phyloP scores from a whole-genome alignment of 2,888 invertebrate genomes.

The Ditula angustiorana region DNA sequence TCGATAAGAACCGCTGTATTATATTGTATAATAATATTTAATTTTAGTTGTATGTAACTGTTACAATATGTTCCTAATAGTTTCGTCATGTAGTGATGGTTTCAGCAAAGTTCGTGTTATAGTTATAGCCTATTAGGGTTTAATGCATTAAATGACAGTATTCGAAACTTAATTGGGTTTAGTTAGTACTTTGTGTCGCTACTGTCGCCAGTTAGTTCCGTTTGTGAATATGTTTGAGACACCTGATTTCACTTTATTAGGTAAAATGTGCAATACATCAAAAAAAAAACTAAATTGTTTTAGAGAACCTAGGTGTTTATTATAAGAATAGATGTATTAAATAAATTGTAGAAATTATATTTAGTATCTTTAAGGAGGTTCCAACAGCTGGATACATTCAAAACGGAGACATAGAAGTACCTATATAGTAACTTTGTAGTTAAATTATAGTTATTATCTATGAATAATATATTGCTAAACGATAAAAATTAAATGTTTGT shows the following conservation, averaged over 20 bases:
- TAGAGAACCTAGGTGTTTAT: conserved; percentile 64
- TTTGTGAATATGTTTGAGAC: conserved; percentile 43
- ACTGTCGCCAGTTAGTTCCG: conserved; percentile 41
- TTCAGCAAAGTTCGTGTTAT: conserved; percentile 65
- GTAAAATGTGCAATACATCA: conserved; percentile 79
- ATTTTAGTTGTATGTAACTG: conserved; percentile 76
- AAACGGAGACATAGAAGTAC: conserved; percentile 61
- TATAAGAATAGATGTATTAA: conserved; percentile 62
- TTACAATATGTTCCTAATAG: conserved; percentile 83
- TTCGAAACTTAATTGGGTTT: conserved; percentile 48
- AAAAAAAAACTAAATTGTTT: conserved; percentile 64
- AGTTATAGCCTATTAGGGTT: conserved; percentile 54
- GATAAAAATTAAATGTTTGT: conserved; percentile 84
- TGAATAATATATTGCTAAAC: conserved; percentile 84
- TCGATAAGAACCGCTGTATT: conserved; percentile 47
- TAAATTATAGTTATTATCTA: conserved; percentile 78
- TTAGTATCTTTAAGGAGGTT: conserved; percentile 66
- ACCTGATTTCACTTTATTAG: conserved; percentile 50
- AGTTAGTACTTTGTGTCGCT: conserved; percentile 45
- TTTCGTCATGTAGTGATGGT: conserved; percentile 71
- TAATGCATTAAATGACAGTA: conserved; percentile 50
- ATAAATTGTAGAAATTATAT: conserved; percentile 68
- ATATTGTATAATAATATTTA: conserved; percentile 78
- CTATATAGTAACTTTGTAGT: conserved; percentile 73
- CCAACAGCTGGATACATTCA: conserved; percentile 54